A percentile compares a stretch with the other conserved stretches of the same genome.
phyloP scores from a whole-genome alignment of 2,113 vertebrate species.

The Cynopterus brachyotis region DNA sequence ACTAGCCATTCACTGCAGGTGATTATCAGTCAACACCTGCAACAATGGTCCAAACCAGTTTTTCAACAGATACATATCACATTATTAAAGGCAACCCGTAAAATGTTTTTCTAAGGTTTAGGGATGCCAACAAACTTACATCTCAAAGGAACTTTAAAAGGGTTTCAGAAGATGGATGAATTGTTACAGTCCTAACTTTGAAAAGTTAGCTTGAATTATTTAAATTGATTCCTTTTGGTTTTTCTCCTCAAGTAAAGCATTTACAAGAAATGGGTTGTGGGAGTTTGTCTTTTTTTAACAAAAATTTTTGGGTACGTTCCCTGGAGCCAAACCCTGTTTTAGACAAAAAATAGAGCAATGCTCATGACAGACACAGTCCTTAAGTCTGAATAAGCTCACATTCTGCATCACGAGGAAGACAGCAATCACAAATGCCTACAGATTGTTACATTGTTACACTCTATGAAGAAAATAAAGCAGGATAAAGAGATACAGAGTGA shows the following conservation, averaged over 20 bases:
- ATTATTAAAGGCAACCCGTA: neutral
- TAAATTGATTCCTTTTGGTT: neutral
- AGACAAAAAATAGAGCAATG: neutral
- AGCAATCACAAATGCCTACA: neutral
- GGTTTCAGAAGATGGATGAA: neutral
- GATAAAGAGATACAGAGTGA: neutral
- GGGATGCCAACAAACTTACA: neutral
- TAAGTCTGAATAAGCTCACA: neutral
- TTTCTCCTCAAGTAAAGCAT: neutral
- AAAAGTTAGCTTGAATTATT: neutral
- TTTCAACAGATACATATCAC: neutral
- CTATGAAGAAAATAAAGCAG: neutral
- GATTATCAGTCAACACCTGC: neutral
- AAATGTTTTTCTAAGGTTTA: neutral
- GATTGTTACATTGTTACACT: neutral
- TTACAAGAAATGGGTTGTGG: neutral
- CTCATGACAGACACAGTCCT: no score
- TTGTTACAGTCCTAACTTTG: neutral
- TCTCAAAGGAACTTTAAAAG: neutral
- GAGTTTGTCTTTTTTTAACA: neutral
- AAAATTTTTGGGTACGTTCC: neutral
- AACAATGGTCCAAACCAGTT: neutral
- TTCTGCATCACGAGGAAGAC: neutral
- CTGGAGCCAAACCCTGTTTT: neutral
- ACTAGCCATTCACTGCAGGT: neutral